These are phyloP conservation scores for Dallia pectoralis DNA, from an alignment of 2,797 vertebrate genomes.

Conservation along the genomic window DNA sequence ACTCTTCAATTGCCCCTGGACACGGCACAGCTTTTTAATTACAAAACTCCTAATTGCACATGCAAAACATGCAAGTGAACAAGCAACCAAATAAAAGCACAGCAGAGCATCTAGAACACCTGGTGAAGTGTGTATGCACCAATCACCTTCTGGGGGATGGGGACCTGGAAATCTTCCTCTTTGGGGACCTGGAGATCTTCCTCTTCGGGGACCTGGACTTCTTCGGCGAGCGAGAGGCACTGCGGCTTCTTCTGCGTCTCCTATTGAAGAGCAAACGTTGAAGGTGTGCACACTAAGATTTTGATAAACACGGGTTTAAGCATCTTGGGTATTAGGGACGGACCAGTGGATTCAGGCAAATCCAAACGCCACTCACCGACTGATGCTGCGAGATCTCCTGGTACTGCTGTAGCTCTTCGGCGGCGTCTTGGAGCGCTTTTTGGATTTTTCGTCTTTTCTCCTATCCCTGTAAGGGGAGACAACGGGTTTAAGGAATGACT, in stretches of 20 bases:
- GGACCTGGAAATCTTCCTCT: constrained; percentile 83
- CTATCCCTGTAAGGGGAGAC: constrained; percentile 76
- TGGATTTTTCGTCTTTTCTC: constrained; percentile 94
- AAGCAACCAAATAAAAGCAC: no score
- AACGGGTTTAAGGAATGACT: background rate
- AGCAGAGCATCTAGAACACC: no score
- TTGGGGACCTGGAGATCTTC: constrained; percentile 86
- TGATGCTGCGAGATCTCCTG: constrained; percentile 89
- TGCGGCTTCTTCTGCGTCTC: constrained; percentile 87
- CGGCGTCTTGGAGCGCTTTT: constrained; percentile 97
- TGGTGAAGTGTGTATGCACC: background rate
- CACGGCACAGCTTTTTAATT: no score
- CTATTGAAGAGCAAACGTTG: constrained; percentile 51
- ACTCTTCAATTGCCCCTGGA: no score
- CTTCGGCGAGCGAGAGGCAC: constrained; percentile 81
- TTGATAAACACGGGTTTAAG: background rate
- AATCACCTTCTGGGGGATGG: constrained; percentile 89
- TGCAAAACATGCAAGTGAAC: no score
- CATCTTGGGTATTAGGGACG: background rate
- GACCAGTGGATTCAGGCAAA: background rate
- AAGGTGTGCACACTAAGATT: background rate
- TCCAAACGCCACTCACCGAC: constrained; percentile 75
- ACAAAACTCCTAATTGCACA: no score
- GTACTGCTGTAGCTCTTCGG: constrained; percentile 98
- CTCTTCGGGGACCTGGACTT: constrained; percentile 87